Evolutionary conservation across 2,113 vertebrate genomes (phyloP), one percentile per base, ranked within the genome.

Genomic region (Pampusana beccarii): DNA sequence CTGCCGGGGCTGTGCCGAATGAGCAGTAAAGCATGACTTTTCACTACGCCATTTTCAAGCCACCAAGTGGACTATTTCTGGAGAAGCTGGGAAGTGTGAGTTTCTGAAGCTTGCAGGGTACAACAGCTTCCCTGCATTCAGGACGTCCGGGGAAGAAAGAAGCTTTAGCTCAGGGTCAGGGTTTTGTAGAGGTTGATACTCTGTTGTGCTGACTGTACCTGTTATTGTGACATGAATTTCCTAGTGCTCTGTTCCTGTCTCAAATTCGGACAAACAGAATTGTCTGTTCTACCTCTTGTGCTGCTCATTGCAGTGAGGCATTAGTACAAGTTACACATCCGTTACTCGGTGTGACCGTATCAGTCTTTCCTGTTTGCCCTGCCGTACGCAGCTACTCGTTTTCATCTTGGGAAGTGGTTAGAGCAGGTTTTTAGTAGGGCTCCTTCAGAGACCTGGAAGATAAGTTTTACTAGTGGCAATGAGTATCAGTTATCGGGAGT

Each of bases 101-200:
- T 64, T 42, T 34, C 21, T 80, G 80, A 66, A 71, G 31, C 40
- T 36, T 54, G 25, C 46, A 21, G 64, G 53, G 64, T 77, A 28
- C 16, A 83, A 42, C 51, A 46, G 65, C 34, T 90, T 88, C 79
- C 79, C 48, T 54, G 50, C 65, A 14, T 56, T 69, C 61, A 71
- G 94, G 93, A 95, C 92, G 66, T 53, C 48, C 53, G 69, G 38
- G 57, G 83, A 93, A 86, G 73, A 95, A 95, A 95, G 94, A 71
- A 81, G 80, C 44, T 92, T 92, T 95, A 92, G 86, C 75, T 94
- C 51, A 23, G 93, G 92, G 83, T 94, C 88, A 92, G 80, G 42
- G 67, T 51, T 95, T 87, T 92, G 65, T 56, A 67, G 69, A 64
- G 57, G 48, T 24, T 2, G 29, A 53, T 92, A 38, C 40, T 82